Conservation (phyloP, 2,888 invertebrate genomes). For the Bugula neritina region DNA sequence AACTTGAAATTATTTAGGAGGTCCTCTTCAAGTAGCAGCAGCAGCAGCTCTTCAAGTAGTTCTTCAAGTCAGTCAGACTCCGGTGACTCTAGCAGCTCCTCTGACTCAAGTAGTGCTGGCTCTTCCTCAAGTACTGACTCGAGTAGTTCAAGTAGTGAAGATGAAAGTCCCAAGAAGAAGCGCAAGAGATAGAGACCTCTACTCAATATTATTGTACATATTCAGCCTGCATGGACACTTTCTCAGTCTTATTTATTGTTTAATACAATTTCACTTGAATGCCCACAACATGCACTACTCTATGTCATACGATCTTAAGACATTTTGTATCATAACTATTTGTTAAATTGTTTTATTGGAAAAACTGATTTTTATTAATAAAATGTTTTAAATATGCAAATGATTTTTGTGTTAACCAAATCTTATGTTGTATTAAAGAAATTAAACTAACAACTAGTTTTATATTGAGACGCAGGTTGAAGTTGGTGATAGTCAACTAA, state of each 20-base stretch:
- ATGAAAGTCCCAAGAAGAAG: conserved; percentile 21
- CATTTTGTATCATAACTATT: no score
- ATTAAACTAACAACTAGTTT: no score
- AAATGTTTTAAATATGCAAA: no score
- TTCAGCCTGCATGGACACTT: no score
- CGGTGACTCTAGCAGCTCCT: neutral
- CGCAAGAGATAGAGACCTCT: neutral
- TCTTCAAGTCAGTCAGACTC: neutral
- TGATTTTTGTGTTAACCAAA: no score
- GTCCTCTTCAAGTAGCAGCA: neutral
- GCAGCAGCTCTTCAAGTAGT: conserved; percentile 7
- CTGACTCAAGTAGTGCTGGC: neutral
- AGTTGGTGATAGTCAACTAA: no score
- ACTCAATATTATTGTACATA: neutral
- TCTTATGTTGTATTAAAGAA: no score
- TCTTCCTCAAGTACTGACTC: neutral
- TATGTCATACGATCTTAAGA: no score
- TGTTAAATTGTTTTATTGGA: no score
- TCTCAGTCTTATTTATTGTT: neutral
- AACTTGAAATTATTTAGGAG: no score
- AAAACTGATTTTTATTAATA: no score
- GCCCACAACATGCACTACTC: neutral
- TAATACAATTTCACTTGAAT: neutral
- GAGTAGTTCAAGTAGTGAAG: conserved; percentile 12
- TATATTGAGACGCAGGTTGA: no score